Evolutionary conservation across 1,140 invertebrate species (phyloP).

Genomic region (Aphaenogaster rudis): DNA sequence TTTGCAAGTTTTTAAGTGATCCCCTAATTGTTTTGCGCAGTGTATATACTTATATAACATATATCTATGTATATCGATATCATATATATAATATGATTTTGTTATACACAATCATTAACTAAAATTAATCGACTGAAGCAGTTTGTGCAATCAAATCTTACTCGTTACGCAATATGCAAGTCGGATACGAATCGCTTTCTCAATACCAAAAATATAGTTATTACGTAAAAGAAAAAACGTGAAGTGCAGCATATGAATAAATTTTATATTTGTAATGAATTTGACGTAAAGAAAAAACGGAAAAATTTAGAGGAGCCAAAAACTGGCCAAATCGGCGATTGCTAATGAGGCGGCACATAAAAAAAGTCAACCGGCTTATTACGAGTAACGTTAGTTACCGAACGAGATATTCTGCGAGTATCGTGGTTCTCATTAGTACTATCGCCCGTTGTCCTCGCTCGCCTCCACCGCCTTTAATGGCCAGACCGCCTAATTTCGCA

Average conservation of each 20-base stretch:
- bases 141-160: slow-evolving; percentile 9
- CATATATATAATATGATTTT: too few relatives aligned
- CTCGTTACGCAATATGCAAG: neutral
- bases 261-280: neutral
- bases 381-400: slow-evolving; percentile 33
- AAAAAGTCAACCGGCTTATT: slow-evolving; percentile 50
- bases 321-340: neutral
- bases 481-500: slow-evolving; percentile 57
- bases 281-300: neutral
- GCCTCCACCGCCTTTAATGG: neutral
- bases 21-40: too few relatives aligned
- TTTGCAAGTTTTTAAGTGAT: too few relatives aligned
- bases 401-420: slow-evolving; percentile 31
- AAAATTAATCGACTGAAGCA: slow-evolving; percentile 4
- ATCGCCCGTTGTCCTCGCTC: neutral
- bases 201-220: neutral
- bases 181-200: neutral
- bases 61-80: too few relatives aligned
- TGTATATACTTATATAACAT: too few relatives aligned
- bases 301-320: neutral
- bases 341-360: slow-evolving; percentile 60
- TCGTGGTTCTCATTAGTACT: slow-evolving; percentile 47
- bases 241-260: neutral
- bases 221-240: neutral
- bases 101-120: neutral